Base-by-base conservation (phyloP, 2,113 vertebrate species). In the Leptobrachium leishanense region DNA sequence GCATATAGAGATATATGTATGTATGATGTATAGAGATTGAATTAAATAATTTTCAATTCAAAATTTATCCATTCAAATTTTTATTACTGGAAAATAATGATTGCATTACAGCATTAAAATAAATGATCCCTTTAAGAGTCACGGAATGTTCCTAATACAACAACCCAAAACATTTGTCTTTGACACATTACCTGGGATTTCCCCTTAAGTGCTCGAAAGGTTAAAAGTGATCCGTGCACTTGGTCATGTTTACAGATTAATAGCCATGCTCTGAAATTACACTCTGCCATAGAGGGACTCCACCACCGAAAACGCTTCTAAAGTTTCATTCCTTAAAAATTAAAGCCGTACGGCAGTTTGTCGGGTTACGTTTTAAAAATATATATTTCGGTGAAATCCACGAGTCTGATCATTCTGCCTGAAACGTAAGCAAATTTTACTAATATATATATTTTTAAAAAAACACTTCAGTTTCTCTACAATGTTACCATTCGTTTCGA, bases 211-310 rank as follows among this genome's bases (percentile, higher is more conserved):
- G 20, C 59, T 66, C 62, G 40, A 67, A 74, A 73, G 46, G 63
- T 79, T 79, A 67, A 59, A 57, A 20, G 41, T 74, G 77, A 74
- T 79, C 70, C 43, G 59, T 11, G 55, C 44, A 43, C 46, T 73
- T n/a, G 43, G 65, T 43, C 65, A 12, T 12, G 65, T 6, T 41
- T 15, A n/a, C 62, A 68, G 43, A 12, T 70, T 43, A 50, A 15
- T 8, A 13, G 12, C 5, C 40, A 42, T 6, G 46, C 50, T 79
- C 70, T 79, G 70, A 74, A 67, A 74, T 79, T 67, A 73, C 70
- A 67, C 5, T 13, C 41, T 2, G 40, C 55, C 13, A 40, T 41
- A 55, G 42, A 76, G 7, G 13, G 55, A 59, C 13, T 59, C 44
- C 3, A 59, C 13, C 55, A 59, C 13, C 4, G 13, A 46, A 59